These are phyloP conservation scores for Mixornis gularis DNA, from an alignment of 2,113 vertebrate species.

Conservation along the genomic window DNA sequence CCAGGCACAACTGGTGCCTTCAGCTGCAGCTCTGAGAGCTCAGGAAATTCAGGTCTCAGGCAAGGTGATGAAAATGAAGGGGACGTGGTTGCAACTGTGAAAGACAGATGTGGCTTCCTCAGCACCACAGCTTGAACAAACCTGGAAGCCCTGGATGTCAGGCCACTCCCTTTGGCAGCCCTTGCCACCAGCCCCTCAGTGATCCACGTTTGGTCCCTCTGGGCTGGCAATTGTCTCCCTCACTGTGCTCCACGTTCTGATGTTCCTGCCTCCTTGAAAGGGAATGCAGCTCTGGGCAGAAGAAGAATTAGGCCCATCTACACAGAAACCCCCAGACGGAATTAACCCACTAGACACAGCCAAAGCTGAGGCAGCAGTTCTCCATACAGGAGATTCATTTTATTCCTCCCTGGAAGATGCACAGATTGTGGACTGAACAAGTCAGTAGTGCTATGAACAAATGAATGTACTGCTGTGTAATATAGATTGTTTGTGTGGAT, in stretches of 20 bases:
- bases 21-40: background rate
- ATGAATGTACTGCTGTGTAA: background rate
- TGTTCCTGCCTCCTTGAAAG: background rate
- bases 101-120: background rate
- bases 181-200: rapidly evolving
- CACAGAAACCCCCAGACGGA: background rate
- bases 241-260: background rate
- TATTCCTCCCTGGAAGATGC: background rate
- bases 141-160: background rate
- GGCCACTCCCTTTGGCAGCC: background rate
- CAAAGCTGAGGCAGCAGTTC: background rate
- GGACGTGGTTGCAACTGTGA: background rate
- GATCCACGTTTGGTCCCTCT: rapidly evolving
- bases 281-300: background rate
- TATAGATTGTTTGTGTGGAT: background rate
- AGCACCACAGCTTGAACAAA: background rate
- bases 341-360: background rate
- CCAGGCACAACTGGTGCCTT: background rate
- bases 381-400: background rate
- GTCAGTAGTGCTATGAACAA: background rate
- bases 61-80: background rate
- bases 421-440: background rate
- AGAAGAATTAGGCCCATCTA: background rate
- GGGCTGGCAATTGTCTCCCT: background rate
- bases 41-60: background rate